Conservation (phyloP, 1,140 invertebrate genomes). For the Belonocnema kinseyi region DNA sequence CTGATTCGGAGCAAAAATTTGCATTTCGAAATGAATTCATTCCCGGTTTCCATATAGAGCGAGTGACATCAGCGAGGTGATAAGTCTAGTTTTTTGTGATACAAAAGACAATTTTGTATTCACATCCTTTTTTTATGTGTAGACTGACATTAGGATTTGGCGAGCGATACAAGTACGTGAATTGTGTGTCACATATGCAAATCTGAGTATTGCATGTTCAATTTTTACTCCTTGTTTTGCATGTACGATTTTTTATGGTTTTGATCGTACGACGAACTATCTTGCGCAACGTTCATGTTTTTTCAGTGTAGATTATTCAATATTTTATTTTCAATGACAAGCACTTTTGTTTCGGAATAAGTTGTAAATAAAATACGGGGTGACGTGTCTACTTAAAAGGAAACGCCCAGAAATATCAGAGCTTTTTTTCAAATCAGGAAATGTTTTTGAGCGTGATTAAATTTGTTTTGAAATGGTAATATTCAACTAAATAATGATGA, state of each 20-base stretch:
- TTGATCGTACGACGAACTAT: no score
- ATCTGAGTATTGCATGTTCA: background rate
- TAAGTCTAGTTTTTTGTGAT: background rate
- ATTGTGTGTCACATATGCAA: constrained; percentile 29
- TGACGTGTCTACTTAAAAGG: no score
- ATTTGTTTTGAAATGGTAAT: no score
- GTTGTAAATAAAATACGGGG: no score
- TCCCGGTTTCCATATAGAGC: constrained; percentile 8
- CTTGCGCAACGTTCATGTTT: background rate
- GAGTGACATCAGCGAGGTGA: background rate
- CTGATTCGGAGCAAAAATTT: constrained; percentile 8
- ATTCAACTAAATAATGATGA: no score
- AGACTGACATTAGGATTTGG: constrained; percentile 85
- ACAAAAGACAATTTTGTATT: background rate
- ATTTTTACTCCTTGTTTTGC: constrained; percentile 13
- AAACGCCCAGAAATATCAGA: no score
- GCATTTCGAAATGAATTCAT: background rate
- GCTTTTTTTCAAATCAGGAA: no score
- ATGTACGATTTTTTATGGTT: constrained; percentile 31
- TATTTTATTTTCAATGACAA: no score
- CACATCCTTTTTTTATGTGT: constrained; percentile 59
- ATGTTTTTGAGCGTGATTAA: no score
- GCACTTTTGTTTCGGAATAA: no score
- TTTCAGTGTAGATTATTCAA: background rate
- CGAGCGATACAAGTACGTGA: constrained; percentile 84